Evolutionary conservation across 2,888 invertebrate genomes (phyloP).

Genomic region (Drosophila birchii): DNA sequence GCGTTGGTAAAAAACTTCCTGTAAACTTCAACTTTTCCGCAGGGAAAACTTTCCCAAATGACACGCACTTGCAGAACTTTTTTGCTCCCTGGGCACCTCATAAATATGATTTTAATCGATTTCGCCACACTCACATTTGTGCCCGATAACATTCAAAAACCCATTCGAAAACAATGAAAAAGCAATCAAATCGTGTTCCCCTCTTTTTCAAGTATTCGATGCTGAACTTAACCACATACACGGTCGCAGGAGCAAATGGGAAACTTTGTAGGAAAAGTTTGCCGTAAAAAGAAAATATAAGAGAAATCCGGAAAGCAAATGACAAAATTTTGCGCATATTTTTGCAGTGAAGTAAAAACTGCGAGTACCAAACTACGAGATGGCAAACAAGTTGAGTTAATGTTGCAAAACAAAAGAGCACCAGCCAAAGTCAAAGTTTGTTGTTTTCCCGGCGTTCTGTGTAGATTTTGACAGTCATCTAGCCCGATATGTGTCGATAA

Average conservation of each 20-base stretch:
- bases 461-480: slow-evolving; percentile 62
- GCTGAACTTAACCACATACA: slow-evolving; percentile 52
- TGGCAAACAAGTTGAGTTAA: slow-evolving; percentile 74
- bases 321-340: slow-evolving; percentile 63
- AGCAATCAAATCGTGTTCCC: slow-evolving; percentile 67
- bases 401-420: slow-evolving; percentile 42
- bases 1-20: slow-evolving; percentile 8
- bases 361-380: slow-evolving; percentile 46
- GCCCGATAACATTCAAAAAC: slow-evolving; percentile 46
- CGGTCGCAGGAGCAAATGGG: slow-evolving; percentile 32
- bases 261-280: slow-evolving; percentile 62
- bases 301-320: slow-evolving; percentile 34
- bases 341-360: slow-evolving; percentile 51
- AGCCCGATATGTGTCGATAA: slow-evolving; percentile 65
- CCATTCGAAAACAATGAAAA: slow-evolving; percentile 76
- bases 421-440: slow-evolving; percentile 55
- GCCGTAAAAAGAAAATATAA: slow-evolving; percentile 39
- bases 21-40: slow-evolving; percentile 22
- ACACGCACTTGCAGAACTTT: slow-evolving; percentile 33
- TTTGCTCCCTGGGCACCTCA: slow-evolving; percentile 46
- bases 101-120: slow-evolving; percentile 77
- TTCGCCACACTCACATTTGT: slow-evolving; percentile 49
- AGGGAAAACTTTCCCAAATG: slow-evolving; percentile 24
- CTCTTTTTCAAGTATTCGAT: slow-evolving; percentile 22
- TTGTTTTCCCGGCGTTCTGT: slow-evolving; percentile 54